Base-by-base conservation (phyloP, 2,797 vertebrate species). In the Cichlasoma orientale region DNA sequence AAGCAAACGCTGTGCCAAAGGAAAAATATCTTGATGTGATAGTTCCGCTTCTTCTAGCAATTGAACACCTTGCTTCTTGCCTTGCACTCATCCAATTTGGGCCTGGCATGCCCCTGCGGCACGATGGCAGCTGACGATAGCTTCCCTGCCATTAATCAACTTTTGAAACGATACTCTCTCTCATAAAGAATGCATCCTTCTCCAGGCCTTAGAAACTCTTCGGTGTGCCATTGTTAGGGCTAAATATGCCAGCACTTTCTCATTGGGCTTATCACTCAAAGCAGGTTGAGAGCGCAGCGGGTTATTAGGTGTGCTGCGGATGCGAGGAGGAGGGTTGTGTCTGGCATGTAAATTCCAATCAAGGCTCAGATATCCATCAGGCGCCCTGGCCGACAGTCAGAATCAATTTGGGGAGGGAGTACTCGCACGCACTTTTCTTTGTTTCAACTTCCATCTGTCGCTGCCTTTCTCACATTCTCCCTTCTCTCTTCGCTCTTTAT, bases 271-370 rank as follows among this genome's bases (percentile, higher is more conserved):
- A 94, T 94, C 90, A 90, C 83, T 90, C 81, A 86, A 77, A 92
- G 90, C 90, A 85, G 92, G 83, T 83, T 86, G 81, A 83, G 83
- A 89, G 82, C 59, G n/a, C 68, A 80, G 72, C 61, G 72, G 88
- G 85, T 87, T 87, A 86, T 89, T 89, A 81, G 86, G 79, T 74
- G 82, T 75, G 82, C 73, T 75, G 38, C 53, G 70, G 71, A 63
- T 52, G 77, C 71, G 13, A 69, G 69, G 72, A 53, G 86, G 80
- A 66, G 63, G 80, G 11, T 41, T 73, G 82, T 82, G 88, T 91
- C 85, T 90, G 90, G 90, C 91, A 90, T 90, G 89, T 93, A 90
- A 94, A 93, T 93, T 91, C 83, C 86, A 91, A 92, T 91, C 85
- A 90, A 89, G 77, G 72, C 77, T 83, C 77, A 86, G 89, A 93